Evolutionary conservation across 2,113 vertebrate genomes (phyloP), one percentile per base, ranked within the genome.

Genomic region (Harpagus bidentatus): DNA sequence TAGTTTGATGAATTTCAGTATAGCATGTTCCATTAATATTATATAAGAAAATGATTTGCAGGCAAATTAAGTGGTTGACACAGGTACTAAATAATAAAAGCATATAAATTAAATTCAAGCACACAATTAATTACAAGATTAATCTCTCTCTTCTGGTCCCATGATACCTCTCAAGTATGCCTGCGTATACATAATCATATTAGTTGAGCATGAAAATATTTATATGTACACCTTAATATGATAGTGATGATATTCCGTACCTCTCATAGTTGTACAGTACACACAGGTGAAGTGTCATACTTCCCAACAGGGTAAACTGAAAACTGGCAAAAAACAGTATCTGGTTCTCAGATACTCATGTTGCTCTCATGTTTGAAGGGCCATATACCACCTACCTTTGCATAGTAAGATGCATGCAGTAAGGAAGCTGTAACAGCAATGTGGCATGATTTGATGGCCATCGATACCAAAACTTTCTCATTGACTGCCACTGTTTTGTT

Each of bases 21-120:
- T 78, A 94, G 66, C 62, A 36, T 90, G 74, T 93, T 90, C 82
- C 91, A 94, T 97, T 95, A 96, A 96, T 96, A 96, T 82, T 87
- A 72, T 89, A 91, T 91, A 70, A 90, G 61, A 83, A 90, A 94
- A 81, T 93, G n/a, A 95, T 94, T 91, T 94, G 61, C 70, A 70
- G 87, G 73, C 70, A 95, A 95, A 97, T 97, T 91, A 97, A 95
- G 87, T 95, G 84, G 91, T 97, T 97, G 94, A 96, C 97, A 83
- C 82, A 94, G 97, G 78, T 96, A 90, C 87, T 94, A 96, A 97
- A 97, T 97, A 95, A 96, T 96, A 93, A 94, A 97, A 95, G 73
- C 86, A n/a, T 89, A 90, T 94, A 95, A 96, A 96, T 97, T 89
- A 95, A 92, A 85, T 85, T 79, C 81, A 95, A 93, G 55, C 71